Evolutionary conservation across 2,797 vertebrate species (phyloP), one percentile per base, ranked within the genome.

Genomic region (Sebastes melanostomus): DNA sequence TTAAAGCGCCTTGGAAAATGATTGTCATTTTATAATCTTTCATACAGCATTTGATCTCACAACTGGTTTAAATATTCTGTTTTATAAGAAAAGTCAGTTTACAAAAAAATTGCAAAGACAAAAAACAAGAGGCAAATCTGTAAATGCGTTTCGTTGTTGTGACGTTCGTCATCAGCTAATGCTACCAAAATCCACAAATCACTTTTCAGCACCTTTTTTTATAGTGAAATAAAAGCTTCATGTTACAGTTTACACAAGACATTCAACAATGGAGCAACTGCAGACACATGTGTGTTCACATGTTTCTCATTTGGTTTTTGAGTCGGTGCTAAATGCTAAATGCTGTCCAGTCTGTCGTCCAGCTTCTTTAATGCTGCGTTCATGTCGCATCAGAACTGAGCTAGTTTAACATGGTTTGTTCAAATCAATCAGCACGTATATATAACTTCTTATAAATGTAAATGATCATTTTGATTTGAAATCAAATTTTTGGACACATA

Each of bases 181-280:
- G 50, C 12, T 60, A 46, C 22, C 9, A 36, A 59, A 50, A 60
- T 73, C 9, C 24, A 83, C 59, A 66, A 69, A 86, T 83, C 42
- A 27, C 76, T 32, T 67, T 58, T 4, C 63, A 91, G 88, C 89
- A 92, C 84, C 80, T 38, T 38, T 72, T 83, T 36, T 20, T 32
- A 66, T 46, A 9, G 66, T 65, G 75, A 88, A 86, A 83, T 77
- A 70, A 84, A 86, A 85, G 75, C 80, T 84, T 86, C 29, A 20
- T 38, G 77, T 77, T 79, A 81, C 75, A 72, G 85, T 75, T 84
- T 59, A 78, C 80, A 82, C 56, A 58, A 80, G 78, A 94, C 93
- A 94, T 93, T 94, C 90, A 93, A 82, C 78, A 24, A 72, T 1
- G 59, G 60, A 88, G 82, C 46, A 8, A 77, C 86, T 82, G 87